Percentiles rank a stretch among this genome's conserved stretches.
Evolutionary conservation across 2,888 invertebrate genomes (phyloP).

Genomic region (Drepanosiphum platanoidis): DNA sequence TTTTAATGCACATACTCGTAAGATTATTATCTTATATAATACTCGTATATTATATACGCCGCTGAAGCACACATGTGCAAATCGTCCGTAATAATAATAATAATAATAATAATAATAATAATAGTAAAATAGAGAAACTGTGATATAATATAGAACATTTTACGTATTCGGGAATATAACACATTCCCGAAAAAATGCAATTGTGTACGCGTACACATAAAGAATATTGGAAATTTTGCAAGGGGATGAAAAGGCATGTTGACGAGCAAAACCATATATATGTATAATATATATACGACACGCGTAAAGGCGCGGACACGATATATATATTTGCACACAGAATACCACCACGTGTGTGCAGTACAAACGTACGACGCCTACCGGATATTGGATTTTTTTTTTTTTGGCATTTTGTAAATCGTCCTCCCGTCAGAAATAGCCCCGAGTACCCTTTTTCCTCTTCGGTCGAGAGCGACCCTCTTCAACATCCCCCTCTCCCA

Average conservation of each 20-base stretch:
- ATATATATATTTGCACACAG: constrained; percentile 40
- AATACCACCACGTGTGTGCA: constrained; percentile 42
- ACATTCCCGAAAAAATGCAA: neutral
- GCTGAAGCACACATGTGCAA: too few relatives aligned
- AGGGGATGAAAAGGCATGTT: constrained; percentile 34
- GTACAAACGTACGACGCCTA: constrained; percentile 22
- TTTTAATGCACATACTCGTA: too few relatives aligned
- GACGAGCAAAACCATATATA: constrained; percentile 38
- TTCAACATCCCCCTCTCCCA: neutral
- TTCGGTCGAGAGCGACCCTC: constrained; percentile 35
- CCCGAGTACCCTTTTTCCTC: constrained; percentile 5
- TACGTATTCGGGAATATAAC: neutral
- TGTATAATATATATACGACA: neutral
- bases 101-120: neutral
- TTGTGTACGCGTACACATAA: neutral
- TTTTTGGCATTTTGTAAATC: constrained; percentile 53
- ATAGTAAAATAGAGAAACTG: neutral
- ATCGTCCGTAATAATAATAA: too few relatives aligned
- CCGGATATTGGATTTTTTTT: constrained; percentile 59
- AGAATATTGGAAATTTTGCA: neutral
- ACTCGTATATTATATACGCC: too few relatives aligned
- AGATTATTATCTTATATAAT: too few relatives aligned
- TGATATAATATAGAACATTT: neutral
- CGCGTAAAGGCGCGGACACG: constrained; percentile 1
- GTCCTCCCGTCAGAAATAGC: constrained; percentile 50